These are phyloP conservation scores for Brenthis daphne DNA, from an alignment of 2,888 invertebrate genomes.

Conservation along the genomic window DNA sequence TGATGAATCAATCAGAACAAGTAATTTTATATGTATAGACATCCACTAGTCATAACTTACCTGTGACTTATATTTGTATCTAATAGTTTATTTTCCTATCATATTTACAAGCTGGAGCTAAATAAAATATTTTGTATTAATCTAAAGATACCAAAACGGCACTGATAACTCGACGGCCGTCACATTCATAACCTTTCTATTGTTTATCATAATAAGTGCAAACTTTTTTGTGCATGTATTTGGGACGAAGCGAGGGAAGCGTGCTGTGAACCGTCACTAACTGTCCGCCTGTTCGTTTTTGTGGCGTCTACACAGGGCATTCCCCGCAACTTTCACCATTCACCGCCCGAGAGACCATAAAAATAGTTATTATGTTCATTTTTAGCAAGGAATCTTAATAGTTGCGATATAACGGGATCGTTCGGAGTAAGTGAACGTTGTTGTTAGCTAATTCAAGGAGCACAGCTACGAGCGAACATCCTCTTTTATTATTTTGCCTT, in stretches of 20 bases:
- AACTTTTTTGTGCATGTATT: slow-evolving; percentile 19
- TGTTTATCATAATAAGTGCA: not conserved
- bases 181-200: slow-evolving; percentile 19
- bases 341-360: slow-evolving; percentile 37
- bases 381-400: slow-evolving; percentile 3
- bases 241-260: slow-evolving; percentile 27
- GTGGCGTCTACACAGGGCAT: slow-evolving; percentile 24
- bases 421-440: not conserved
- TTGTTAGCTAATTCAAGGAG: not conserved
- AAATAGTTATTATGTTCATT: slow-evolving; percentile 6
- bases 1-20: too few relatives aligned
- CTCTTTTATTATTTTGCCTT: not conserved
- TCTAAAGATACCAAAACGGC: slow-evolving; percentile 2
- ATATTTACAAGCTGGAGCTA: too few relatives aligned
- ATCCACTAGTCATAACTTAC: too few relatives aligned
- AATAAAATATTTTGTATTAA: not conserved
- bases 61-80: too few relatives aligned
- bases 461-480: slow-evolving; percentile 1
- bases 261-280: slow-evolving; percentile 36
- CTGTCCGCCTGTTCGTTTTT: slow-evolving; percentile 28
- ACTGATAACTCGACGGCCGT: not conserved
- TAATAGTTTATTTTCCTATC: too few relatives aligned
- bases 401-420: not conserved
- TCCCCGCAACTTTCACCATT: slow-evolving; percentile 42
- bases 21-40: too few relatives aligned